These are phyloP conservation scores for Darevskia mixta DNA, from an alignment of 2,797 vertebrate species.

Conservation along the genomic window DNA sequence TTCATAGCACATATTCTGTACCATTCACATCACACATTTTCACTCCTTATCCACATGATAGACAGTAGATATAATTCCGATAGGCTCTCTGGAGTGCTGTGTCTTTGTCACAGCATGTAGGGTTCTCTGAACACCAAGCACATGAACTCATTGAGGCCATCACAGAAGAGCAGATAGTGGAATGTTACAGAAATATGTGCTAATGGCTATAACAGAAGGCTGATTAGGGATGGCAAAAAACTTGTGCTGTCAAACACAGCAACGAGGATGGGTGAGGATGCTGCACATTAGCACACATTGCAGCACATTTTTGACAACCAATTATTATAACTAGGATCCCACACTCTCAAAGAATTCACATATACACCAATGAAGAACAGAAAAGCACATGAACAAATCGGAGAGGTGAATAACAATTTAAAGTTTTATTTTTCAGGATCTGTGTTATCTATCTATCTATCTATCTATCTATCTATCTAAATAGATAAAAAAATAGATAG, in stretches of 20 bases:
- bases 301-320: conserved; percentile 9
- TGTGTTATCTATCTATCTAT: too few species aligned
- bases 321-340: conserved; percentile 4
- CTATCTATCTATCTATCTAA: too few species aligned
- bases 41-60: conserved; percentile 43
- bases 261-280: background rate
- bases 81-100: conserved; percentile 51
- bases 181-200: conserved; percentile 37
- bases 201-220: conserved; percentile 44
- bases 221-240: conserved; percentile 11
- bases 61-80: conserved; percentile 60
- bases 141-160: conserved; percentile 23
- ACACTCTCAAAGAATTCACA: background rate
- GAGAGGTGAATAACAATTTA: background rate
- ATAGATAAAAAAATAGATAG: too few species aligned
- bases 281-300: background rate
- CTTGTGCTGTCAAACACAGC: background rate
- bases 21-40: conserved; percentile 40
- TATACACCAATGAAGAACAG: background rate
- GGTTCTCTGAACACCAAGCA: conserved; percentile 42
- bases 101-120: conserved; percentile 40
- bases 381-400: background rate
- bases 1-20: background rate
- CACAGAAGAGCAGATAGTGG: conserved; percentile 45
- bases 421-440: background rate